Percentiles rank a stretch among this genome's conserved stretches.
These are phyloP conservation scores for Riparia riparia DNA, from an alignment of 2,113 vertebrate species.

Conservation along the genomic window DNA sequence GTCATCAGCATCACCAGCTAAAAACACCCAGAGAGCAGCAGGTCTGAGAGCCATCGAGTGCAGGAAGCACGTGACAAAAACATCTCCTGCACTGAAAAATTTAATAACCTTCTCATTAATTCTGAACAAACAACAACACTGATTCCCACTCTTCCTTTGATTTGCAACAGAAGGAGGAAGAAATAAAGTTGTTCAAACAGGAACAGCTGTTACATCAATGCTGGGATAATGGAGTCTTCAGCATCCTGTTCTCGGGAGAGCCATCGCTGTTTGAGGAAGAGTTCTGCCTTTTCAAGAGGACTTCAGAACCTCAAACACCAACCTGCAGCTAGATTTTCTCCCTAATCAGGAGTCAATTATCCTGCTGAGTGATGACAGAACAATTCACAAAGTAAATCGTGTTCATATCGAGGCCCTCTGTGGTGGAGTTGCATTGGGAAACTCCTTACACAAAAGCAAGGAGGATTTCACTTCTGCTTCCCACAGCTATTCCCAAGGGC, in stretches of 20 bases:
- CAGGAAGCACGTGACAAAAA: neutral
- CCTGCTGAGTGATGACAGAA: slow-evolving; percentile 16
- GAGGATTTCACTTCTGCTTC: neutral
- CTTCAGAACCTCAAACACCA: neutral
- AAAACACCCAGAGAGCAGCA: neutral
- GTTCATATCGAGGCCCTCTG: neutral
- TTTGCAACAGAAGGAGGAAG: slow-evolving; percentile 11
- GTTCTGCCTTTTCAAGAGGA: slow-evolving; percentile 17
- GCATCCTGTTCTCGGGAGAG: neutral
- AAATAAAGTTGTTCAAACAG: slow-evolving; percentile 23
- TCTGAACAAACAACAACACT: neutral
- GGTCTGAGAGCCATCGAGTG: neutral
- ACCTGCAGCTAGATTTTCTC: neutral
- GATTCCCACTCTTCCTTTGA: slow-evolving; percentile 3
- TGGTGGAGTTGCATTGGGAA: neutral
- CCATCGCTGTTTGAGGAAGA: neutral
- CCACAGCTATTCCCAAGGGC: neutral
- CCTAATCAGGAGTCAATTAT: slow-evolving; percentile 28
- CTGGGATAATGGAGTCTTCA: neutral
- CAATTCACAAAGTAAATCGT: slow-evolving; percentile 15
- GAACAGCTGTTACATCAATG: slow-evolving; percentile 35
- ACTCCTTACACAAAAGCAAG: neutral
- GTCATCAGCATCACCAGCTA: neutral
- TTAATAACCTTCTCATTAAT: neutral
- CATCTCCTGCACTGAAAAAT: neutral